Evolutionary conservation across 2,797 vertebrate species (phyloP).

Genomic region (Centropyge bicolor): DNA sequence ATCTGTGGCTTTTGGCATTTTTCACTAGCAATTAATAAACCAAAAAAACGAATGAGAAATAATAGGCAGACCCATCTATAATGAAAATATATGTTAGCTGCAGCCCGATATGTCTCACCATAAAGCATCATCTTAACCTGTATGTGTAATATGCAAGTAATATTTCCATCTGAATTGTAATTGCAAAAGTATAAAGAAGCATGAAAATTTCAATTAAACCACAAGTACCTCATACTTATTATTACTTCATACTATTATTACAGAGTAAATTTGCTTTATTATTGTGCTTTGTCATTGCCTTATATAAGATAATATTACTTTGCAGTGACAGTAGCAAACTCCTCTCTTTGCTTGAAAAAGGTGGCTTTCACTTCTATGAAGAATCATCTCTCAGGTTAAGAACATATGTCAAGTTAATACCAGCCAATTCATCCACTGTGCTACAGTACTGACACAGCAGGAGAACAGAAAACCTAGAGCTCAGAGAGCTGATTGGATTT

Average conservation of each 20-base stretch:
- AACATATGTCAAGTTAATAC: not conserved
- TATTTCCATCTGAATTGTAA: no score
- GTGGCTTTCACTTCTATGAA: not conserved
- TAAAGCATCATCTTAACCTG: no score
- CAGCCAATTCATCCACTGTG: conserved; percentile 3
- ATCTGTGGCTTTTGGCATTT: not conserved
- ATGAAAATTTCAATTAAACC: no score
- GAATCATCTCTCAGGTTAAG: not conserved
- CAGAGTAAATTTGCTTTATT: no score
- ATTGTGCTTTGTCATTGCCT: not conserved
- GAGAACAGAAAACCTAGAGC: not conserved
- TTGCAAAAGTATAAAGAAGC: no score
- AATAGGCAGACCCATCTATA: not conserved
- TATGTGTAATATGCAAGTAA: no score
- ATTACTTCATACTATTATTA: no score
- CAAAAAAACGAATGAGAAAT: not conserved
- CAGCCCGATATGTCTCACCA: no score
- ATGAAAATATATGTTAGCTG: not conserved
- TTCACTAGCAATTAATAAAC: not conserved
- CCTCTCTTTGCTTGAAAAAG: not conserved
- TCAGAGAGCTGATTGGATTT: conserved; percentile 10
- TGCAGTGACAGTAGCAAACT: not conserved
- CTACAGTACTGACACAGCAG: not conserved
- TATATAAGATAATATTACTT: not conserved
- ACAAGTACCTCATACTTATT: not conserved